Base-by-base conservation (phyloP, 2,888 invertebrate species). In the Scaptomyza parva region DNA sequence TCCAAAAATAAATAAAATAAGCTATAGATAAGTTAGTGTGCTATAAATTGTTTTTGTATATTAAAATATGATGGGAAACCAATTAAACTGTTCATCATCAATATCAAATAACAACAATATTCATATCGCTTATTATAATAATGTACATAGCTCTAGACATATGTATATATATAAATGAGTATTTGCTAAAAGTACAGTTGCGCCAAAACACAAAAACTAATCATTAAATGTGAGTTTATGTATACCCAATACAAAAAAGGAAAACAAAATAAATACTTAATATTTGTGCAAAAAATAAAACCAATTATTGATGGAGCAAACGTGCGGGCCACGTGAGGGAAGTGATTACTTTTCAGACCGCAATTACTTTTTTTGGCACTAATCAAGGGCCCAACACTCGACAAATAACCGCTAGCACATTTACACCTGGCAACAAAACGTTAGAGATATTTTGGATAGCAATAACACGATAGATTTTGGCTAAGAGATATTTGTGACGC, bases 151-250 rank as follows among this genome's bases (percentile, higher is more conserved):
- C 35, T 24, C 26, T 18, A 63, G 11, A 26, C 17, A 39, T 7
- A 41, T 20, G 20, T 4, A 41, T 11, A 24, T 30, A 35, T 14
- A 17, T 28, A 28, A 9, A n/a, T 12, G 11, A 18, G 26, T 33
- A 55, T 8, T 41, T 57, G 33, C 33, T 47, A n/a, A 41, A 43
- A 50, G 78, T 73, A 76, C 73, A 80, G 80, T 78, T 78, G 70
- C 59, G 63, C 62, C 75, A 64, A 76, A 77, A 47, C 17, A 39
- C n/a, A n/a, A n/a, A 66, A 64, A 55, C 70, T 73, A 70, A 73
- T 54, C 71, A 73, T 61, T 80, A 67, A 76, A 80, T 76, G 74
- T 78, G 76, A 74, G 62, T 82, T 69, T 45, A 78, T 78, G 81
- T 81, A 77, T 70, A 81, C 67, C 67, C 57, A 55, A 41, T 48